Evolutionary conservation across 53 echinoderm and acorn worm species (phyloP), one percentile per base, ranked within the genome.

Genomic region (Holothuria scabra): DNA sequence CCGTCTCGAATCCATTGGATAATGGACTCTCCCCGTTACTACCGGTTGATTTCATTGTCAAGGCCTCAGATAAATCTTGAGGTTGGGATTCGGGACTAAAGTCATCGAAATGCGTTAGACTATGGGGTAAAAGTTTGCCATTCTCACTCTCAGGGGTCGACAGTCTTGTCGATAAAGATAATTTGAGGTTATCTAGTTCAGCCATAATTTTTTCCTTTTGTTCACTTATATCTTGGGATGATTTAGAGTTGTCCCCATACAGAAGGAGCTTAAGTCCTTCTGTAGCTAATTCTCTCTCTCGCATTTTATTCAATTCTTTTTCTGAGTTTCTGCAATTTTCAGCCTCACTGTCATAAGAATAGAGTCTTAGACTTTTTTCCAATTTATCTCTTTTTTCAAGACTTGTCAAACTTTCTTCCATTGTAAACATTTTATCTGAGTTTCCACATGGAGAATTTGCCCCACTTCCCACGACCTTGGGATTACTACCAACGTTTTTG

Each of bases 1-100:
- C 80, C 60, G 80, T 60, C 23, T 80, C 60, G 59, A 59, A 80
- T 34, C 44, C 80, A 59, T 59, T 80, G 9, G 80, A 80, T 60
- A 31, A 9, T 49, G 76, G 76, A 48, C 62, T 59, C 30, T 60
- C 61, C 18, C 44, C 80, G 25, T 80, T 80, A 22, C 80, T 80
- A 23, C 60, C 60, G 20, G 80, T 28, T 3, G 80, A 80, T 29
- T 31, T 38, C 23, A 70, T 20, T 18, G 71, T 70, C 16, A 70
- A 12, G 6, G 32, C 71, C 13, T 70, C 71, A 23, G 71, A 37
- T 0, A 69, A 69, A 6, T 32, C 20, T 20, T 37, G 69, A 4
- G 69, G 69, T 34, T 69, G 37, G 1, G 69, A 69, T 13, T 76
- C 76, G 24, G 76, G 56, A 76, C 49, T 76, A 19, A 55, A 48